phyloP scores from a whole-genome alignment of 2,888 invertebrate genomes.

The Polyploca ridens region DNA sequence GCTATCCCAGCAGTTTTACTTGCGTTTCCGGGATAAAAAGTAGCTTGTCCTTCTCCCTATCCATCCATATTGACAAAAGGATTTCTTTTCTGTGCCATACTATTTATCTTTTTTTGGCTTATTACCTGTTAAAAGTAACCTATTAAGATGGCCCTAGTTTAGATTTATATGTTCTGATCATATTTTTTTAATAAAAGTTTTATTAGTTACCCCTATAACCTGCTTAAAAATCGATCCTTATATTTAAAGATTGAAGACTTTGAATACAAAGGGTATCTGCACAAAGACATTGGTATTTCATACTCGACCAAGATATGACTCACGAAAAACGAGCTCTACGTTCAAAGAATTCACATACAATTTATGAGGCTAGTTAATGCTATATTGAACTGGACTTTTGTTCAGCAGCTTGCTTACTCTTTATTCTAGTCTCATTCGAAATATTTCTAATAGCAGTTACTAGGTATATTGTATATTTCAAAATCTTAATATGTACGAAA shows the following conservation, averaged over 20 bases:
- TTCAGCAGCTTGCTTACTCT: background rate
- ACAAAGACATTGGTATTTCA: background rate
- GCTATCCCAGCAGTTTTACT: no score
- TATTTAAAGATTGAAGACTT: background rate
- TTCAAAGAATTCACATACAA: background rate
- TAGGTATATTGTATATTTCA: background rate
- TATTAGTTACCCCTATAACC: no score
- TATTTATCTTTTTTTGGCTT: no score
- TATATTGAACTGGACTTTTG: slow-evolving; percentile 7
- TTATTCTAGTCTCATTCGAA: background rate
- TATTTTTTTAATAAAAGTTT: no score
- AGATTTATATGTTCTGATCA: no score
- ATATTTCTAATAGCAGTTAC: background rate
- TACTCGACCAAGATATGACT: background rate
- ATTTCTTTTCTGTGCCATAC: no score
- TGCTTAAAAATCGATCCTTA: background rate
- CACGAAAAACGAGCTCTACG: background rate
- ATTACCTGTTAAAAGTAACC: no score
- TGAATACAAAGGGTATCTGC: background rate
- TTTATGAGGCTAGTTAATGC: background rate
- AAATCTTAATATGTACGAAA: no score
- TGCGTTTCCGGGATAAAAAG: no score
- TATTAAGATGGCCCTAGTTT: no score
- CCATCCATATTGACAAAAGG: no score
- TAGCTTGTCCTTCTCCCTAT: no score